Evolutionary conservation across 1,140 invertebrate species (phyloP).

Genomic region (Gryon sp.): DNA sequence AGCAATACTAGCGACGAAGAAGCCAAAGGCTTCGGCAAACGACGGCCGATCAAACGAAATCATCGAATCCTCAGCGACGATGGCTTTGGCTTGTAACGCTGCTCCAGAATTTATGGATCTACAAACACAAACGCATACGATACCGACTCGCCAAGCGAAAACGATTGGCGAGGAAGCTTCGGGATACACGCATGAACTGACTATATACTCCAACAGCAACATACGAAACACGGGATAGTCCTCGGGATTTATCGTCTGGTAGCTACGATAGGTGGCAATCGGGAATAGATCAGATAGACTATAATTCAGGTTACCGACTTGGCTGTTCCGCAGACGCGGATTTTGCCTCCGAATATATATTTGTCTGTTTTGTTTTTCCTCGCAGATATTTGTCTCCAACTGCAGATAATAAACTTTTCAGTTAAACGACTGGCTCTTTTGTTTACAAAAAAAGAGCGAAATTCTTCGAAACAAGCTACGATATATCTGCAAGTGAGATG

Average conservation of each 20-base stretch:
- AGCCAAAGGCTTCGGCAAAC: constrained; percentile 61
- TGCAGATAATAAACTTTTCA: constrained; percentile 57
- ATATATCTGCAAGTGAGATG: constrained; percentile 3
- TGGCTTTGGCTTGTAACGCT: constrained; percentile 64
- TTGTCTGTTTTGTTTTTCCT: constrained; percentile 47
- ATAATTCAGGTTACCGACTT: constrained; percentile 61
- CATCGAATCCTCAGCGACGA: constrained; percentile 62
- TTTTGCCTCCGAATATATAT: constrained; percentile 53
- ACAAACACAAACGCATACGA: constrained; percentile 55
- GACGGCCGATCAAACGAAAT: constrained; percentile 66
- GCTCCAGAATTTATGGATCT: constrained; percentile 61
- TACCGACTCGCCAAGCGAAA: constrained; percentile 36
- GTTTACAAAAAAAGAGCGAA: too few relatives aligned
- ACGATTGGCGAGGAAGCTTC: constrained; percentile 58
- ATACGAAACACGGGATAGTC: constrained; percentile 58
- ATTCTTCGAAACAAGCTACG: not conserved
- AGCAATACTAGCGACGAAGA: constrained; percentile 39
- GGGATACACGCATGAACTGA: constrained; percentile 46
- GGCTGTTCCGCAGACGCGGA: constrained; percentile 30
- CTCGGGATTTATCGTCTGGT: constrained; percentile 55
- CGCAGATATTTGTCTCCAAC: constrained; percentile 47
- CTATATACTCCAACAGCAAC: constrained; percentile 43
- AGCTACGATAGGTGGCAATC: constrained; percentile 63
- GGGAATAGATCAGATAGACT: constrained; percentile 62
- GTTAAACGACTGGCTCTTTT: constrained; percentile 24